These are phyloP conservation scores for Synergus japonicus DNA, from an alignment of 2,888 invertebrate species.

Conservation along the genomic window DNA sequence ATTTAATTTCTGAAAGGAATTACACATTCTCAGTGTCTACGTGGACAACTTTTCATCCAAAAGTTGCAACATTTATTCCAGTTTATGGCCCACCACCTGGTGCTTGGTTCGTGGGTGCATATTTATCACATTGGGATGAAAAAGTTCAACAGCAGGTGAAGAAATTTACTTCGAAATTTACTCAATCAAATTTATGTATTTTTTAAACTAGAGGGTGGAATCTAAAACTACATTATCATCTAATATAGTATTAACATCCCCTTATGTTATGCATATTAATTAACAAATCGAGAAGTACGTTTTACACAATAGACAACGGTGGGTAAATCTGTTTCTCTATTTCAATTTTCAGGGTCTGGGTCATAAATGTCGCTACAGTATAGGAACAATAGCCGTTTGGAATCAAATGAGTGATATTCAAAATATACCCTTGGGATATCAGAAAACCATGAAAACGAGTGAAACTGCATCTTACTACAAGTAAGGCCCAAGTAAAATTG, in stretches of 20 bases:
- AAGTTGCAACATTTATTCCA: slow-evolving; percentile 75
- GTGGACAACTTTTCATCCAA: slow-evolving; percentile 74
- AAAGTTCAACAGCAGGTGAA: slow-evolving; percentile 77
- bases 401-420: slow-evolving; percentile 74
- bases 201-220: neutral
- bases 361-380: slow-evolving; percentile 78
- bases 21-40: slow-evolving; percentile 69
- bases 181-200: neutral
- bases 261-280: slow-evolving; percentile 31
- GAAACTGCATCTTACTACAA: slow-evolving; percentile 78
- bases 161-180: neutral
- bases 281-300: neutral
- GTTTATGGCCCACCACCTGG: slow-evolving; percentile 78
- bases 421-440: slow-evolving; percentile 74
- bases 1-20: slow-evolving; percentile 70
- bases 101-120: slow-evolving; percentile 79
- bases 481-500: slow-evolving; percentile 62
- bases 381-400: slow-evolving; percentile 79
- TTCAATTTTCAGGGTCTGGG: slow-evolving; percentile 74
- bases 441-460: slow-evolving; percentile 70
- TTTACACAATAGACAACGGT: too few species aligned
- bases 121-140: slow-evolving; percentile 77
- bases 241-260: too few species aligned
- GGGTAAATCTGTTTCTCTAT: too few species aligned
- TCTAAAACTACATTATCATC: neutral